Percentiles rank a stretch among this genome's conserved stretches.
phyloP scores from a whole-genome alignment of 1,140 invertebrate genomes.

The Heterodera carotae region DNA sequence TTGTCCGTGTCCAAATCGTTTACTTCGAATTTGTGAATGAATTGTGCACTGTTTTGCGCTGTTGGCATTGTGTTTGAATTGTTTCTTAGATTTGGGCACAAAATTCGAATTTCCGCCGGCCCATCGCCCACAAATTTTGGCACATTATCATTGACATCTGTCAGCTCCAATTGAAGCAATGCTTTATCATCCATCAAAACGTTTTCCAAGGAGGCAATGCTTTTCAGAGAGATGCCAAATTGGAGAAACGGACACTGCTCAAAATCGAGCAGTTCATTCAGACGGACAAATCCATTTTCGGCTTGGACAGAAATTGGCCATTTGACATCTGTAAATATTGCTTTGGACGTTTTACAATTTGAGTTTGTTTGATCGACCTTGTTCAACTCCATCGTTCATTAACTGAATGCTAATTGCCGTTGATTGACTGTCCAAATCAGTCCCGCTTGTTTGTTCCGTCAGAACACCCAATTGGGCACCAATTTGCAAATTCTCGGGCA shows the following conservation, averaged over 20 bases:
- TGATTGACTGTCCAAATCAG: no score
- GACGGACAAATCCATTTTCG: conserved; percentile 33
- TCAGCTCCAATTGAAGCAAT: conserved; percentile 60
- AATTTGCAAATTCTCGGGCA: conserved; percentile 36
- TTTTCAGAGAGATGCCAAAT: conserved; percentile 40
- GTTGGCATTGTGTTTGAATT: background rate
- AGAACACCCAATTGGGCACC: background rate
- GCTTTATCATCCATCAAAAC: conserved; percentile 35
- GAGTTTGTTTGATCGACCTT: no score
- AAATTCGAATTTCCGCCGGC: conserved; percentile 15
- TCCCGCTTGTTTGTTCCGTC: no score
- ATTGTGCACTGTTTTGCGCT: conserved; percentile 41
- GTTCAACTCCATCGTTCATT: no score
- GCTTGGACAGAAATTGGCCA: conserved; percentile 39
- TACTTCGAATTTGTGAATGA: conserved; percentile 54
- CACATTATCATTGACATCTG: conserved; percentile 66
- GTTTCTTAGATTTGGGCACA: conserved; percentile 2
- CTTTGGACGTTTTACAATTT: no score
- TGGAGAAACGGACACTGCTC: conserved; percentile 31
- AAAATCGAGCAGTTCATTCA: conserved; percentile 39
- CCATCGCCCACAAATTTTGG: conserved; percentile 41
- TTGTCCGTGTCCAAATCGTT: conserved; percentile 56
- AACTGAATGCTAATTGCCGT: no score
- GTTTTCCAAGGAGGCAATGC: conserved; percentile 14
- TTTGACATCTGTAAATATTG: no score